Conservation (phyloP, 2,888 invertebrate genomes). For the Hyposoter dolosus region DNA sequence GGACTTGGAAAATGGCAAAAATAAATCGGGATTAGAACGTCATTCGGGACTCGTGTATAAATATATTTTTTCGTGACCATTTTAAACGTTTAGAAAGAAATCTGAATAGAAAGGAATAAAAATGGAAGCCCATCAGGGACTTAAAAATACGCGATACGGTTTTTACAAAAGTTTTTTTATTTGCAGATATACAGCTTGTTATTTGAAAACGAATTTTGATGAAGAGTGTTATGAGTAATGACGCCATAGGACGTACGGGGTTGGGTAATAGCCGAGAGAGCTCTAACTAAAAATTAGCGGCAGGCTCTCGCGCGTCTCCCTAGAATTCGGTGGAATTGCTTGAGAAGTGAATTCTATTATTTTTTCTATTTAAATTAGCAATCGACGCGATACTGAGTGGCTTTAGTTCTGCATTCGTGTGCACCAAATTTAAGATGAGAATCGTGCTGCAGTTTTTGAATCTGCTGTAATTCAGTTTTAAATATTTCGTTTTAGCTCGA, state of each 20-base stretch:
- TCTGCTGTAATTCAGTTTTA: not conserved
- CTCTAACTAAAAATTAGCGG: not conserved
- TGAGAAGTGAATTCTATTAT: constrained; percentile 16
- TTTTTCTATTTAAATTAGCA: constrained; percentile 7
- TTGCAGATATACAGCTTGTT: not conserved
- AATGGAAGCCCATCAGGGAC: not conserved
- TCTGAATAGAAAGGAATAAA: not conserved
- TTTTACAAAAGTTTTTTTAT: not conserved
- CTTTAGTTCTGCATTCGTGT: not conserved
- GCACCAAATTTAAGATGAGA: constrained; percentile 8
- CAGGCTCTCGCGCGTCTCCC: not conserved
- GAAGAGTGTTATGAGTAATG: not conserved
- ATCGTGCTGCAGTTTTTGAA: not conserved
- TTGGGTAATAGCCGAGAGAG: not conserved
- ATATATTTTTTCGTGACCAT: not conserved
- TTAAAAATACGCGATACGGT: not conserved
- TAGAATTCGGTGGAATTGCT: constrained; percentile 1
- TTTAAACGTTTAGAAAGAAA: not conserved
- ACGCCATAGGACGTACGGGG: not conserved
- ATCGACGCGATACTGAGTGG: not conserved
- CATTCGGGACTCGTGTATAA: not conserved
- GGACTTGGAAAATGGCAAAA: not conserved
- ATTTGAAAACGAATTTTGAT: not conserved
- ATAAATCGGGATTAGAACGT: not conserved
- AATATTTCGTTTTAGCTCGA: not conserved